phyloP scores from a whole-genome alignment of 2,888 invertebrate species.

The Tolmerus cingulatus region DNA sequence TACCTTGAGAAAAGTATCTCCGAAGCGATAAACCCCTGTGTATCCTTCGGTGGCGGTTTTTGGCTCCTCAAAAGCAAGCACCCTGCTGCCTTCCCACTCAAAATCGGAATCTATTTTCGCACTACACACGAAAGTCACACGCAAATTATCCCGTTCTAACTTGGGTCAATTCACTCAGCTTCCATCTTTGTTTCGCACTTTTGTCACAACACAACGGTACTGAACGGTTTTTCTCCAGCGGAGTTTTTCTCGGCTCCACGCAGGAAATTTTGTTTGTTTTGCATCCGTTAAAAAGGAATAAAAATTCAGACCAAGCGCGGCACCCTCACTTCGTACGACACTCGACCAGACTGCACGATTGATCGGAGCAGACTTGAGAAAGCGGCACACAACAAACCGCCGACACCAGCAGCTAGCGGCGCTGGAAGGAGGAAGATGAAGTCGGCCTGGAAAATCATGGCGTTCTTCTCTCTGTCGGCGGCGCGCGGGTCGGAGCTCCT shows the following conservation, averaged over 20 bases:
- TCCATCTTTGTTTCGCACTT: constrained; percentile 10
- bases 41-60: background rate
- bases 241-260: background rate
- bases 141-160: background rate
- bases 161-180: constrained; percentile 8
- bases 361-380: background rate
- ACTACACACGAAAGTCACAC: background rate
- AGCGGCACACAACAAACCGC: background rate
- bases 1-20: constrained; percentile 2
- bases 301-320: background rate
- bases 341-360: background rate
- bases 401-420: background rate
- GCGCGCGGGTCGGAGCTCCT: background rate
- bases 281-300: constrained; percentile 16
- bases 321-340: background rate
- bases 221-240: background rate
- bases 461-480: too few species aligned
- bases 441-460: background rate
- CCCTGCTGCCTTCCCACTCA: background rate
- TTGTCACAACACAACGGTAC: background rate
- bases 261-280: background rate
- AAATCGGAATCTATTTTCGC: constrained; percentile 6
- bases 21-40: constrained; percentile 14
- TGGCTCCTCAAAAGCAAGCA: background rate
- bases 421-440: background rate